phyloP scores from a whole-genome alignment of 2,888 invertebrate species.

The Parapristionchus giblindavisi region DNA sequence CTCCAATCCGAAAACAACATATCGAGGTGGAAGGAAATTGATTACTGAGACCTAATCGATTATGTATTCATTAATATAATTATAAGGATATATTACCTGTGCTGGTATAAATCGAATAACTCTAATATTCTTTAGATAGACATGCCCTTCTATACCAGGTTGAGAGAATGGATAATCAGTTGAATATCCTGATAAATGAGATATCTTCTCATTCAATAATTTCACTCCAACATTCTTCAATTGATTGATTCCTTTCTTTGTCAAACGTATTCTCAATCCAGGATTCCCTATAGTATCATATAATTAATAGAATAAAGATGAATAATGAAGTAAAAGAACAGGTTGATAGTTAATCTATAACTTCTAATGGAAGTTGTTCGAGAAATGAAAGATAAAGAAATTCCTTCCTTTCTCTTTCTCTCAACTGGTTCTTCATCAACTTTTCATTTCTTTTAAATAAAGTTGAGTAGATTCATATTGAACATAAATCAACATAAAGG shows the following conservation, averaged over 20 bases:
- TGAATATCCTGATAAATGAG: slow-evolving; percentile 42
- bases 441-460: too few species aligned
- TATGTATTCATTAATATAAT: background rate
- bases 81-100: slow-evolving; percentile 39
- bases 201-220: slow-evolving; percentile 65
- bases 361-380: too few species aligned
- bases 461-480: too few species aligned
- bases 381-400: background rate
- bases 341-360: too few species aligned
- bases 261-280: slow-evolving; percentile 65
- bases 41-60: slow-evolving; percentile 55
- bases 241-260: slow-evolving; percentile 67
- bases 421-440: too few species aligned
- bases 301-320: too few species aligned
- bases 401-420: background rate
- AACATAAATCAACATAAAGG: too few species aligned
- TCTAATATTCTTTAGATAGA: slow-evolving; percentile 56
- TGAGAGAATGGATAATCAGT: slow-evolving; percentile 60
- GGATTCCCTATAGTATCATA: slow-evolving; percentile 67
- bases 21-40: slow-evolving; percentile 63
- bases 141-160: slow-evolving; percentile 60
- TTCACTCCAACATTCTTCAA: slow-evolving; percentile 65
- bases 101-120: slow-evolving; percentile 63
- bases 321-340: too few species aligned
- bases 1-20: slow-evolving; percentile 60